phyloP scores from a whole-genome alignment of 2,797 vertebrate species.

The Spinus pinus region DNA sequence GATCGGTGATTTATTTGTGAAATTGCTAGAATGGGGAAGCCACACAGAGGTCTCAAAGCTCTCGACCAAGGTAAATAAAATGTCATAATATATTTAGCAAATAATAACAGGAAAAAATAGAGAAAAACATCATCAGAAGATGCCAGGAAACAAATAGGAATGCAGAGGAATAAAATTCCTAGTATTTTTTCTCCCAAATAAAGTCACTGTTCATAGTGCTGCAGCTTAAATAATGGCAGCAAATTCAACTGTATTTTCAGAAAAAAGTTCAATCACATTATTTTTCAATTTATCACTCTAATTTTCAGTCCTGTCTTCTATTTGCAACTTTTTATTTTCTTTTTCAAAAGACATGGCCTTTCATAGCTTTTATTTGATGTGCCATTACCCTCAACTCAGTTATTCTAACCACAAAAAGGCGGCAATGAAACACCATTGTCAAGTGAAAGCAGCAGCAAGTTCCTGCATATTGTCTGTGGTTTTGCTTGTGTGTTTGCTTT shows the following conservation, averaged over 20 bases:
- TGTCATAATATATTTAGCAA: slow-evolving; percentile 63
- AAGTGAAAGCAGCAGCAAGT: background rate
- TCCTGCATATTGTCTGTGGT: background rate
- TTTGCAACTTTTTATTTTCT: slow-evolving; percentile 16
- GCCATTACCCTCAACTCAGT: background rate
- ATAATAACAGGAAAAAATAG: slow-evolving; percentile 32
- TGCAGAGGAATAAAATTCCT: background rate
- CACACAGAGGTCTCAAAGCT: slow-evolving; percentile 33
- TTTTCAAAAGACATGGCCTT: background rate
- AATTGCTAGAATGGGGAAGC: slow-evolving; percentile 29
- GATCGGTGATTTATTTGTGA: slow-evolving; percentile 42
- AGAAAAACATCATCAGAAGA: slow-evolving; percentile 19
- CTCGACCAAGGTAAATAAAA: slow-evolving; percentile 49
- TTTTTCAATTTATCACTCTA: slow-evolving; percentile 18
- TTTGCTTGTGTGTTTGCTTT: slow-evolving; percentile 11
- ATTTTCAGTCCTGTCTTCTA: background rate
- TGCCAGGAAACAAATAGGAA: background rate
- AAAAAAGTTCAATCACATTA: slow-evolving; percentile 34
- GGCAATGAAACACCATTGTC: background rate
- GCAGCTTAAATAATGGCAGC: background rate
- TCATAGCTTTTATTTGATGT: slow-evolving; percentile 19
- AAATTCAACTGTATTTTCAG: slow-evolving; percentile 19
- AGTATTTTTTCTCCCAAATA: background rate
- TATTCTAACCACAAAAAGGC: slow-evolving; percentile 24
- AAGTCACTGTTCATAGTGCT: background rate